Evolutionary conservation across 35 echinoderm and acorn worm species (phyloP), one percentile per base, ranked within the genome.

Genomic region (Stichopus chloronotus): DNA sequence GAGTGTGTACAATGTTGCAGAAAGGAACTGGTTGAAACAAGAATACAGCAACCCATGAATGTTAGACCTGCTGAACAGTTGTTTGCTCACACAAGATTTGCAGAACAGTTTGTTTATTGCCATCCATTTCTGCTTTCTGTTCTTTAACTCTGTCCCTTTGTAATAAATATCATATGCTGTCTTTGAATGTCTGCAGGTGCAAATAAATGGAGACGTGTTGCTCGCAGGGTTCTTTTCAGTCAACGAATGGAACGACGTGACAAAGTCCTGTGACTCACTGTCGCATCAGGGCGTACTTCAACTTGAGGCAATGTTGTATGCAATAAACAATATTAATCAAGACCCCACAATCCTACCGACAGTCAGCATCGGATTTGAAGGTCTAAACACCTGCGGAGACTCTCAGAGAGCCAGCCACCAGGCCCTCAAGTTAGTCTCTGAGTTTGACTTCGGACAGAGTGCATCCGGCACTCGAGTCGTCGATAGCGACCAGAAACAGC

Each of bases 301-400:
- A 13, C 78, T 98, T 17, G 93, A 98, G 79, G 97, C 97, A 23
- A 94, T 98, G 95, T 22, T 98, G 57, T 98, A 93, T 43, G 93
- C 92, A 6, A 68, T 98, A 5, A 91, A 98, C 57, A 21, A 91
- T 25, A 90, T 98, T 20, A 98, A 98, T 61, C 55, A 82, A 11
- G 94, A 94, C 54, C 52, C 52, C 8, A 58, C 2, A 5, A 59
- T 96, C 56, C 81, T 98, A 5, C 97, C 97, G 13, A 91, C 79
- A 20, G 86, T 98, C 7, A 61, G 30, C 21, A 52, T 98, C 6
- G 97, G 97, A 4, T 81, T 98, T 23, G 97, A 98, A 25, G 95
- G 85, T 6, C 87, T 96, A 11, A 92, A 98, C 43, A 96, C 97
- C 0, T 98, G 97, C n/a, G 80, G 82, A 2, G 85, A 90, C 83